Conservation (phyloP, 2,797 vertebrate species). For the Linurgus olivaceus region DNA sequence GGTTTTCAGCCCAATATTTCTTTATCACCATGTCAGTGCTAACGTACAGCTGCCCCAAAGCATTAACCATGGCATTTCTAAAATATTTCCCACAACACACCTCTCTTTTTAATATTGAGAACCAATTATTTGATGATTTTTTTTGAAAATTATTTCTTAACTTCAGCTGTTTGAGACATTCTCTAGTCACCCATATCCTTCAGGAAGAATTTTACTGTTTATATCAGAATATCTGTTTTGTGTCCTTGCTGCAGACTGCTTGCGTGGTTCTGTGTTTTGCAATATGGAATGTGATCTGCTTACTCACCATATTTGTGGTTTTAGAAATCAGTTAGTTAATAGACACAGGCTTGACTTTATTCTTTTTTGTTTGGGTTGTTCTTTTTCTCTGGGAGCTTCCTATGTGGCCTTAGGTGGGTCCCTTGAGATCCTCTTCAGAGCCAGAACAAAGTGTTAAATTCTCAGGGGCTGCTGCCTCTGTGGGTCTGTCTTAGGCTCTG, state of each 20-base stretch:
- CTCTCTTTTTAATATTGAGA: neutral
- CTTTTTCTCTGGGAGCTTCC: neutral
- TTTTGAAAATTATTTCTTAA: neutral
- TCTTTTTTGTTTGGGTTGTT: neutral
- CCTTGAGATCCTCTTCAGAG: neutral
- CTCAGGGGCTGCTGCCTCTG: neutral
- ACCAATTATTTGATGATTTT: neutral
- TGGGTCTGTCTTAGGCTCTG: neutral
- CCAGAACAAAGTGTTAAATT: neutral
- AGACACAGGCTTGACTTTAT: neutral
- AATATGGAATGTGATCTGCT: neutral
- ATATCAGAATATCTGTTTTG: neutral
- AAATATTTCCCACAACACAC: neutral
- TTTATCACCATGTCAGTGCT: fast-evolving
- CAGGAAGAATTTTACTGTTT: neutral
- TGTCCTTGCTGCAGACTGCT: neutral
- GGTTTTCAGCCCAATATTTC: neutral
- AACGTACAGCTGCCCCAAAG: neutral
- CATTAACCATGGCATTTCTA: neutral
- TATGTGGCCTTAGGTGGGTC: neutral
- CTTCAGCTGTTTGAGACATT: neutral
- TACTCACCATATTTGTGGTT: neutral
- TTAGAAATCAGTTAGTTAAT: neutral
- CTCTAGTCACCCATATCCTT: neutral
- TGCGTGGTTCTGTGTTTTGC: neutral